These are phyloP conservation scores for Mustela nigripes DNA, from an alignment of 2,113 vertebrate species.

Conservation along the genomic window DNA sequence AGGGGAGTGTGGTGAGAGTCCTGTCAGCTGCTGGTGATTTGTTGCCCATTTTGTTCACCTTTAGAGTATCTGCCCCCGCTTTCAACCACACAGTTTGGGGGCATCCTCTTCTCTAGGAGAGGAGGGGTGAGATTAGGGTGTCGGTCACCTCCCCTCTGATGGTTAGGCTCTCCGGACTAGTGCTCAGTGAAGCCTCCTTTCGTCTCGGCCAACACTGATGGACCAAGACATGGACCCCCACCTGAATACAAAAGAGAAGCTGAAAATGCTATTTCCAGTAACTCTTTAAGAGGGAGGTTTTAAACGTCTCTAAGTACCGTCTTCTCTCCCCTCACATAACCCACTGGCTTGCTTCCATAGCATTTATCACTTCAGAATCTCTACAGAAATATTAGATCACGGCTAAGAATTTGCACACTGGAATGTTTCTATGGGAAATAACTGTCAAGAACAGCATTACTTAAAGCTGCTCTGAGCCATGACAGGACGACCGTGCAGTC, in stretches of 20 bases:
- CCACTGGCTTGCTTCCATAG: slow-evolving; percentile 63
- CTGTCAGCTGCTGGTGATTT: background rate
- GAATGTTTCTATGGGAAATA: slow-evolving; percentile 50
- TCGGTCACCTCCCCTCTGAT: background rate
- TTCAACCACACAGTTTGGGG: background rate
- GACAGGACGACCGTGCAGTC: background rate
- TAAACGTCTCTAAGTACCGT: background rate
- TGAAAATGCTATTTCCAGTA: background rate
- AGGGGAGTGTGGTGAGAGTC: background rate
- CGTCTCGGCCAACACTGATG: background rate
- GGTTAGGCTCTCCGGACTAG: background rate
- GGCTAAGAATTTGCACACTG: slow-evolving; percentile 57
- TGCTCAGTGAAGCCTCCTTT: background rate
- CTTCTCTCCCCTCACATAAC: slow-evolving; percentile 59
- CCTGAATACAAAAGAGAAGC: background rate
- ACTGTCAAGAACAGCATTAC: slow-evolving; percentile 37
- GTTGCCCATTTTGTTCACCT: background rate
- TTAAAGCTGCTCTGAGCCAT: background rate
- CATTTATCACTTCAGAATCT: slow-evolving; percentile 71
- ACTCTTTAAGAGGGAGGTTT: background rate
- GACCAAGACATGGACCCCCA: background rate
- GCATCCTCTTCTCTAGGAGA: background rate
- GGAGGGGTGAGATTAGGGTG: background rate
- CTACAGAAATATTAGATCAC: slow-evolving; percentile 72
- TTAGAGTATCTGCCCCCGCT: background rate